These are phyloP conservation scores for Drosophila demipolita DNA, from an alignment of 2,888 invertebrate genomes.

Conservation along the genomic window DNA sequence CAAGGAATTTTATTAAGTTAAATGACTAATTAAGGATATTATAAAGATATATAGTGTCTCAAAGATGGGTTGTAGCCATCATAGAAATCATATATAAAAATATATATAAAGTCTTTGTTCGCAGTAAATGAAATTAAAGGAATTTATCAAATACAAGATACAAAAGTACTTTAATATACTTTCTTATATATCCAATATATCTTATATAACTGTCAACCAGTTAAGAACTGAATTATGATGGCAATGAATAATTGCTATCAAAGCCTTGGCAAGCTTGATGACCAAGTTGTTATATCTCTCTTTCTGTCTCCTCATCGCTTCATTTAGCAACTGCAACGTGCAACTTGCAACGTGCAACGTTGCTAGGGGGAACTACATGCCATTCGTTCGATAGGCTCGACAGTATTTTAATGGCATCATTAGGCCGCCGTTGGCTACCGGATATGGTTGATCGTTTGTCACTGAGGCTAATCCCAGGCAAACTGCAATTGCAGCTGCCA, in stretches of 20 bases:
- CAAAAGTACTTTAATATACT: background rate
- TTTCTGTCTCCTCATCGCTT: background rate
- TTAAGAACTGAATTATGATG: constrained; percentile 13
- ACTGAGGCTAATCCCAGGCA: constrained; percentile 61
- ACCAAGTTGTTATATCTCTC: constrained; percentile 1
- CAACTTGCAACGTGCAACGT: background rate
- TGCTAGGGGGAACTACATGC: constrained; percentile 11
- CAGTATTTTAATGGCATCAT: constrained; percentile 74
- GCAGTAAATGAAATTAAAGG: background rate
- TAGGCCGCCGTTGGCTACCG: constrained; percentile 71
- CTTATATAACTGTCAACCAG: background rate
- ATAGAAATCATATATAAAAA: too few relatives aligned
- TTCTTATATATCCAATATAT: background rate
- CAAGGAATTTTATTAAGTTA: background rate
- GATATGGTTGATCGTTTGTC: constrained; percentile 79
- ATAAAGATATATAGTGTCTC: background rate
- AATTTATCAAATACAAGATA: background rate
- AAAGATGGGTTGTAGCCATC: too few relatives aligned
- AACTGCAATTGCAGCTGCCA: constrained; percentile 18
- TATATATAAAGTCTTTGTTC: background rate
- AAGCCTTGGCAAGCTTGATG: constrained; percentile 22
- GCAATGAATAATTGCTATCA: background rate
- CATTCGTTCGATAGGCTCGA: constrained; percentile 48
- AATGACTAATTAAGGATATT: background rate
- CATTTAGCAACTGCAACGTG: constrained; percentile 1